phyloP scores from a whole-genome alignment of 2,113 vertebrate genomes.

The Rynchops niger region DNA sequence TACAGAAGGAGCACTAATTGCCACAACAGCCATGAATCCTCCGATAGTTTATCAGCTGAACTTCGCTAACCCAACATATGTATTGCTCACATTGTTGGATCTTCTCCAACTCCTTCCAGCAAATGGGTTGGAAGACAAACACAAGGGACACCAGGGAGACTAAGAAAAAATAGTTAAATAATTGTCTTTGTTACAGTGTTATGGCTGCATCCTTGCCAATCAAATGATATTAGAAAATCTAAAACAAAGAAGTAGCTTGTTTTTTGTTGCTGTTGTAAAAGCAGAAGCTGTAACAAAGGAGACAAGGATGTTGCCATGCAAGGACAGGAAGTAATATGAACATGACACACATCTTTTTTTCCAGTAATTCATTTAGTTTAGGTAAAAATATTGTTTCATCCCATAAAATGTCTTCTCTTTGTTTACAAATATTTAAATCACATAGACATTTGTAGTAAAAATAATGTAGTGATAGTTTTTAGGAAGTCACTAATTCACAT shows the following conservation, averaged over 20 bases:
- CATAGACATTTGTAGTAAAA: background rate
- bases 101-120: background rate
- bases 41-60: background rate
- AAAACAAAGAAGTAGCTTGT: background rate
- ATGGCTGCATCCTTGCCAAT: background rate
- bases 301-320: background rate
- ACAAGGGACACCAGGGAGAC: background rate
- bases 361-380: background rate
- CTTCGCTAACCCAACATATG: background rate
- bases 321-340: background rate
- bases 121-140: background rate
- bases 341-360: background rate
- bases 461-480: background rate
- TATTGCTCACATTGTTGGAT: background rate
- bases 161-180: background rate
- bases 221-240: background rate
- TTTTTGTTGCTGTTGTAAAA: background rate
- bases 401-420: background rate
- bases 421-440: background rate
- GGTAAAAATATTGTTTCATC: background rate
- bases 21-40: background rate
- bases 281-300: background rate
- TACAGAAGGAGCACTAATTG: background rate
- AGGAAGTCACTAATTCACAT: background rate
- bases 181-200: background rate